Evolutionary conservation across 2,888 invertebrate species (phyloP), one percentile per base, ranked within the genome.

Genomic region (Pocota personata): DNA sequence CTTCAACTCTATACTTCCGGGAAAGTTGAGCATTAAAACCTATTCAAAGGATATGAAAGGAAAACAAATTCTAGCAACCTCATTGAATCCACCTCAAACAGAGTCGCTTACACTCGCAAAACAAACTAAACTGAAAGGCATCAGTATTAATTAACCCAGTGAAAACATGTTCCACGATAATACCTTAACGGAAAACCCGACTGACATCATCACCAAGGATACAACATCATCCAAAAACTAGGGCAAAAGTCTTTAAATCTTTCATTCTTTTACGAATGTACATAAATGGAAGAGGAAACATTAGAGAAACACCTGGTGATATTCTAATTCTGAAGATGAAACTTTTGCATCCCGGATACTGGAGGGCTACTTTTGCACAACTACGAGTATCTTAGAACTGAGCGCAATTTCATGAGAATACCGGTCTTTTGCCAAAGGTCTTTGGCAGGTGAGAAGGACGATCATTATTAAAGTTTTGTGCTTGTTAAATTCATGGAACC

Each of bases 401-500:
- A 12, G 27, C 7, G 46, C n/a, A 37, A 21, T 52, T 37, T 35
- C 48, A 64, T 64, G 52, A n/a, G n/a, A 55, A 14, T 46, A 32
- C 32, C 21, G 35, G 35, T 37, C 32, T 27, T 67, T 52, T 24
- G 37, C 24, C 40, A 37, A 58, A 60, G 60, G 60, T 78, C 52
- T 35, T 37, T 46, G 43, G 5, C 46, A 69, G 35, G 16, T 16
- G 30, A 57, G 48, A 62, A 58, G 60, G 50, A 24, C 64, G 50
- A 43, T 77, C 62, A 64, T 52, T 78, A 78, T 78, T 82, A 78
- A 78, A 78, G 66, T 82, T 82, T 60, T 24, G n/a, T n/a, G 27
- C 57, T 77, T 52, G 71, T 71, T 67, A 55, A 64, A 40, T 8
- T 57, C 64, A 73, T 50, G 43, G 66, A 27, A 52, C 43, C 43